Percentiles rank a stretch among this genome's conserved stretches.
phyloP scores from a whole-genome alignment of 1,140 invertebrate genomes.

The Plectus sambesii region DNA sequence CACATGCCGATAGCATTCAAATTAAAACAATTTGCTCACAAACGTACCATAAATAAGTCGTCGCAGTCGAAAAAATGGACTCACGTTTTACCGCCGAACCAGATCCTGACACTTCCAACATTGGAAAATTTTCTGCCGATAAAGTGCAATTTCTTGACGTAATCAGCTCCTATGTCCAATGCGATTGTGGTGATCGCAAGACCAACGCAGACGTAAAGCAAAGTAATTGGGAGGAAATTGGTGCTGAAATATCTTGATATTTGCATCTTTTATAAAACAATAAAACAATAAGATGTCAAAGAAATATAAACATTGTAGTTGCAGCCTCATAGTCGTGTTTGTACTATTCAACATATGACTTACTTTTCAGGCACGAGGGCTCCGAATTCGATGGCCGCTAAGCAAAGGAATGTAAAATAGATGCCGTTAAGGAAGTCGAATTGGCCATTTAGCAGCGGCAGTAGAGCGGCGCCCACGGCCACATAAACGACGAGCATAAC shows the following conservation, averaged over 20 bases:
- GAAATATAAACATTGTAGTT: no score
- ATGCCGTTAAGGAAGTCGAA: conserved; percentile 42
- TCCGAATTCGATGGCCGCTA: conserved; percentile 43
- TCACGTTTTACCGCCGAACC: conserved; percentile 40
- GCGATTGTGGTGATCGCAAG: conserved; percentile 41
- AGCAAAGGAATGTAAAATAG: conserved; percentile 41
- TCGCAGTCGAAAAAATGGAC: no score
- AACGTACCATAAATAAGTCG: no score
- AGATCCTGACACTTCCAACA: conserved; percentile 38
- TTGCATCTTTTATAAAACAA: no score
- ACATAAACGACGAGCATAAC: conserved; percentile 33
- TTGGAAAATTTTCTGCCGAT: conserved; percentile 34
- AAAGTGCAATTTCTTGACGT: conserved; percentile 37
- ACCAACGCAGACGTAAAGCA: conserved; percentile 38
- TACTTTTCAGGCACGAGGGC: conserved; percentile 33
- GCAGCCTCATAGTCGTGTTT: no score
- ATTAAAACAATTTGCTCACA: no score
- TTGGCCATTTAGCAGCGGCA: conserved; percentile 30
- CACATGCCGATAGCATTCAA: no score
- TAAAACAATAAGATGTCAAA: no score
- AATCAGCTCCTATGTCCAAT: conserved; percentile 37
- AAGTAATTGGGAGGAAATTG: conserved; percentile 32
- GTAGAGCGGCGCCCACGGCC: conserved; percentile 31
- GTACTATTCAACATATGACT: no score
- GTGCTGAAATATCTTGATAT: conserved; percentile 29